These are phyloP conservation scores for Thymelicus lineola DNA, from an alignment of 2,888 invertebrate genomes.

Conservation along the genomic window DNA sequence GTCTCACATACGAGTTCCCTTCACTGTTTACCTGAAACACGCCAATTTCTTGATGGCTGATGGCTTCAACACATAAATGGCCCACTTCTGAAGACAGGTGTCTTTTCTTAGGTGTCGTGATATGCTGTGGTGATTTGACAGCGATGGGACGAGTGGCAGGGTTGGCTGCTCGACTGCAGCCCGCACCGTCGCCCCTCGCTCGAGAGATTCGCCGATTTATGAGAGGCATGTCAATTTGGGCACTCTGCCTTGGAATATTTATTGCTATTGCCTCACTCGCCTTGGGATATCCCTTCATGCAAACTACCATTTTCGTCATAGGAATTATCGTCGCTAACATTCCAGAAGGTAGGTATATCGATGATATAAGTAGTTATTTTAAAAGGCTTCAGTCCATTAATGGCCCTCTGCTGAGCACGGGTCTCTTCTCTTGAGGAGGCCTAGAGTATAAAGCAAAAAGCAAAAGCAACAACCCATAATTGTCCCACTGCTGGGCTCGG, in stretches of 20 bases:
- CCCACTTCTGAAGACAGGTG: no score
- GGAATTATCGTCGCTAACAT: conserved; percentile 99
- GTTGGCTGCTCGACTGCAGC: conserved; percentile 94
- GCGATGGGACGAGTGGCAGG: conserved; percentile 97
- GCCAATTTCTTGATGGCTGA: no score
- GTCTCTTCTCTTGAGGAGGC: no score
- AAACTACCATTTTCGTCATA: conserved; percentile 99
- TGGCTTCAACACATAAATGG: no score
- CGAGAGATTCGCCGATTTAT: conserved; percentile 99
- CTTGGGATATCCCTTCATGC: conserved; percentile 98
- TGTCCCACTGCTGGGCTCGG: no score
- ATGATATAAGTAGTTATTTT: no score
- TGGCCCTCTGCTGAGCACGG: no score
- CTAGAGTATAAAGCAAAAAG: no score
- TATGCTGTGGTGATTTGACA: conserved; percentile 93
- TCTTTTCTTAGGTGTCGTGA: conserved; percentile 86
- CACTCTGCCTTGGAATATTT: conserved; percentile 94
- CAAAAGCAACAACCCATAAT: no score
- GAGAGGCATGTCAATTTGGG: conserved; percentile 96
- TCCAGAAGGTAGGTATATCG: conserved; percentile 89
- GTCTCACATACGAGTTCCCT: no score
- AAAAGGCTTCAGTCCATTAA: no score
- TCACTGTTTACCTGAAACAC: no score
- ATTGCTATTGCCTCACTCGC: conserved; percentile 97
- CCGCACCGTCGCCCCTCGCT: conserved; percentile 97